A percentile compares a stretch with the other conserved stretches of the same genome.
These are phyloP conservation scores for Campaea margaritaria DNA, from an alignment of 2,888 invertebrate genomes.

Conservation along the genomic window DNA sequence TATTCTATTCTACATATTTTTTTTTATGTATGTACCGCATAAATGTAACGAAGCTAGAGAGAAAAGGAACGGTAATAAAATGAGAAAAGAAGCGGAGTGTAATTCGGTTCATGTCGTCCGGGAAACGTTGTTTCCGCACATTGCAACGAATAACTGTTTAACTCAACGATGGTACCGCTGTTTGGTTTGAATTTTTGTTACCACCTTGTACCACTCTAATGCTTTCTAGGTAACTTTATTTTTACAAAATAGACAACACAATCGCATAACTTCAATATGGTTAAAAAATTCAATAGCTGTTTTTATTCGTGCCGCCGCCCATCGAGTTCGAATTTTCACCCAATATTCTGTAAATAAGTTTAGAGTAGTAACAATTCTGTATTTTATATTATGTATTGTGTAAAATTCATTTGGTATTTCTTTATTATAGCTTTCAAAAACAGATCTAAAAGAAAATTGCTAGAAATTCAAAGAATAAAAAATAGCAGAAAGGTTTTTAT, in stretches of 20 bases:
- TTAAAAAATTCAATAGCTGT: slow-evolving; percentile 9
- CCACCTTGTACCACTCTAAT: slow-evolving; percentile 18
- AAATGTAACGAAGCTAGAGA: slow-evolving; percentile 33
- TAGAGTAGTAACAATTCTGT: slow-evolving; percentile 11
- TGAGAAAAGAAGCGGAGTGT: slow-evolving; percentile 54
- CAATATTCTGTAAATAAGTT: slow-evolving; percentile 18
- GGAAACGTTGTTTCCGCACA: slow-evolving; percentile 54
- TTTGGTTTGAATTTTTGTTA: slow-evolving; percentile 50
- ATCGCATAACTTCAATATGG: background rate
- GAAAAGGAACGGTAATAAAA: slow-evolving; percentile 55
- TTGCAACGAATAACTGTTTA: slow-evolving; percentile 57
- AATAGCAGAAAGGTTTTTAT: slow-evolving; percentile 27
- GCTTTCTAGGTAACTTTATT: slow-evolving; percentile 9
- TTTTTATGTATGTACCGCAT: background rate
- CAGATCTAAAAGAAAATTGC: slow-evolving; percentile 38
- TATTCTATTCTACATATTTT: too few species aligned
- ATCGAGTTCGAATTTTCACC: slow-evolving; percentile 2
- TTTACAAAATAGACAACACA: background rate
- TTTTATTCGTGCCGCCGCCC: slow-evolving; percentile 6
- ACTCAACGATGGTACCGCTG: slow-evolving; percentile 45
- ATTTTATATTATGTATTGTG: slow-evolving; percentile 18
- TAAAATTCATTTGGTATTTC: slow-evolving; percentile 29
- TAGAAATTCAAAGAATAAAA: slow-evolving; percentile 27
- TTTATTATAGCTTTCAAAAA: slow-evolving; percentile 38
- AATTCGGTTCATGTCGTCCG: slow-evolving; percentile 57